Evolutionary conservation across 2,797 vertebrate species (phyloP).

Genomic region (Rhadinocentrus ornatus): DNA sequence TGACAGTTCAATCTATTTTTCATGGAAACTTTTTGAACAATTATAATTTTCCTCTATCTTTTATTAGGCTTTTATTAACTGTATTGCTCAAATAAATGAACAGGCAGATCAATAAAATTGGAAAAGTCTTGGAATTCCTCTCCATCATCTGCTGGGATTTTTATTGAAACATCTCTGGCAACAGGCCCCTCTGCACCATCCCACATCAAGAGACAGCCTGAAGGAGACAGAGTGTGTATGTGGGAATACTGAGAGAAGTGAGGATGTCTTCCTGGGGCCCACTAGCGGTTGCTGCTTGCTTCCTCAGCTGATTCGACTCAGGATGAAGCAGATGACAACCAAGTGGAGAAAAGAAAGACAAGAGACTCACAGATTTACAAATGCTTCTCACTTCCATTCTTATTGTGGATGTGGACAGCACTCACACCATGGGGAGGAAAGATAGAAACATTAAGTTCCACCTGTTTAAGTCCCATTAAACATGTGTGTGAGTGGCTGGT

Average conservation of each 20-base stretch:
- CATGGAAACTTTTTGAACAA: not conserved
- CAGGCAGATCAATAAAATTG: constrained; percentile 15
- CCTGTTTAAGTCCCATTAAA: constrained; percentile 62
- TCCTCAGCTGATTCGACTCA: constrained; percentile 46
- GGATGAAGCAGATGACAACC: constrained; percentile 32
- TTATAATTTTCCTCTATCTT: not conserved
- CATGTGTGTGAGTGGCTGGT: constrained; percentile 6
- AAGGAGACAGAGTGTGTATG: constrained; percentile 2
- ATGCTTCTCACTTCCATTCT: constrained; percentile 33
- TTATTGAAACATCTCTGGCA: constrained; percentile 36
- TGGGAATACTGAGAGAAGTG: constrained; percentile 25
- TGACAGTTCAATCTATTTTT: constrained; percentile 7
- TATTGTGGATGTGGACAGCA: constrained; percentile 24
- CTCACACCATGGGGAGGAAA: constrained; percentile 42
- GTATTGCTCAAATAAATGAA: constrained; percentile 12
- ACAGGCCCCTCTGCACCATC: constrained; percentile 34
- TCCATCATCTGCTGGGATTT: constrained; percentile 5
- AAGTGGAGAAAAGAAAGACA: constrained; percentile 33
- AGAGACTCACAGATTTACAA: constrained; percentile 54
- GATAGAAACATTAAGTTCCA: constrained; percentile 43
- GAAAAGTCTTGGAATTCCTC: constrained; percentile 35
- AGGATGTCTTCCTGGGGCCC: constrained; percentile 56
- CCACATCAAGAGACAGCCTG: constrained; percentile 7
- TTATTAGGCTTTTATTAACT: not conserved
- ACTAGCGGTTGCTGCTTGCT: constrained; percentile 68